Percentiles rank a stretch among this genome's conserved stretches.
Conservation (phyloP, 1,140 invertebrate species). For the Eufriesea mexicana region DNA sequence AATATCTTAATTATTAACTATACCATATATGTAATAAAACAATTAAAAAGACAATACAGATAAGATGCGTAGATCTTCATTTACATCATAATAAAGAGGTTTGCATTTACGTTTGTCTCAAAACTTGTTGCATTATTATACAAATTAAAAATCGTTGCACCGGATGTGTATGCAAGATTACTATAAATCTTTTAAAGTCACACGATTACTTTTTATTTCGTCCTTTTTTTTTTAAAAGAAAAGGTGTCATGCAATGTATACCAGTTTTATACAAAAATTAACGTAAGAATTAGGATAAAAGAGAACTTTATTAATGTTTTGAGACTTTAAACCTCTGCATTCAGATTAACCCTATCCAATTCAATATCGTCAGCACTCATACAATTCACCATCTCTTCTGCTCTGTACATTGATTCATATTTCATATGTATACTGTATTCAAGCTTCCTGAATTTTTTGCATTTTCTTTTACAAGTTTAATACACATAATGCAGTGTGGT, state of each 20-base stretch:
- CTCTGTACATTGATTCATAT: slow-evolving; percentile 44
- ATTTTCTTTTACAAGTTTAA: not conserved
- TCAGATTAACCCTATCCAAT: slow-evolving; percentile 12
- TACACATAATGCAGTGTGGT: slow-evolving; percentile 5
- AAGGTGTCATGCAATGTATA: not conserved
- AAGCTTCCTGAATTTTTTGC: not conserved
- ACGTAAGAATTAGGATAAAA: slow-evolving; percentile 49
- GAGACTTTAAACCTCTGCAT: slow-evolving; percentile 24
- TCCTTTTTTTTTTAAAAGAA: not conserved
- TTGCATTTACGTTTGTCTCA: not conserved
- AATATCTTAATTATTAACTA: slow-evolving; percentile 53
- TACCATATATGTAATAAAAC: slow-evolving; percentile 58
- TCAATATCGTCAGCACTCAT: slow-evolving; percentile 33
- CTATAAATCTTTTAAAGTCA: not conserved
- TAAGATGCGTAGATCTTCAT: slow-evolving; percentile 37
- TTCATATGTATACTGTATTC: not conserved
- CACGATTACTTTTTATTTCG: not conserved
- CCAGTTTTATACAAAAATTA: slow-evolving; percentile 32
- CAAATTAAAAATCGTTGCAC: slow-evolving; percentile 28
- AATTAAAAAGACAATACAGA: slow-evolving; percentile 43
- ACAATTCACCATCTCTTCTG: slow-evolving; percentile 30
- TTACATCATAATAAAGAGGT: slow-evolving; percentile 32
- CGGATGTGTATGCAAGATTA: slow-evolving; percentile 17
- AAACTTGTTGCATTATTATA: slow-evolving; percentile 36
- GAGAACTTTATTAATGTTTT: slow-evolving; percentile 61